Evolutionary conservation across 2,113 vertebrate species (phyloP), one percentile per base, ranked within the genome.

Genomic region (Corythaeola cristata): DNA sequence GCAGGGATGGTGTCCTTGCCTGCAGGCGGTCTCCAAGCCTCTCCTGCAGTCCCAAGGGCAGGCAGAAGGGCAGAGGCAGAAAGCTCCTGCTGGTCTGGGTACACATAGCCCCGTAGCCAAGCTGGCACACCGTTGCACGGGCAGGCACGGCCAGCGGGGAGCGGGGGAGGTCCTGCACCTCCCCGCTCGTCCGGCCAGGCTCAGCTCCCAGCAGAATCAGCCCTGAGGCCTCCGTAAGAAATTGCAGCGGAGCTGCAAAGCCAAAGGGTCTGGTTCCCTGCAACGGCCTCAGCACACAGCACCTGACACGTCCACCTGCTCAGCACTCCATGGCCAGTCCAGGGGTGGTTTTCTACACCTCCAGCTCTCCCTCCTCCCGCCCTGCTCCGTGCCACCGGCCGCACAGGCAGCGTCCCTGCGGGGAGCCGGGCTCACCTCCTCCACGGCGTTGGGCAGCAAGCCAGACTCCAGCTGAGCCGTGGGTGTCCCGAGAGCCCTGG

Each of bases 101-200:
- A 58, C 79, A 64, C 22, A 50, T 11, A 60, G 41, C 22, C 76
- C 71, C 1, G 1, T 4, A 27, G 92, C 50, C 67, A 73, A n/a
- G 59, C 71, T 76, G 78, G n/a, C 37, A 44, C 9, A 49, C n/a
- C 4, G 5, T 15, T 37, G n/a, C 45, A 33, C 0, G 0, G 35
- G 20, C 41, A 56, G 32, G 21, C 44, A 35, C n/a, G 14, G 73
- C 28, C 37, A 53, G 62, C 14, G 69, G 50, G 50, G 23, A 87
- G 20, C 3, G 5, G 14, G 77, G 37, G 11, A 21, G 39, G 27
- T 64, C 52, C 68, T 45, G 56, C 3, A 3, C 24, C 76, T 69
- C 68, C 68, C 58, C 4, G 1, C 49, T 44, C 14, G 1, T 37
- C 49, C 0, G 0, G 52, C 21, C 2, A 7, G 85, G 85, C 58